Percentiles rank a stretch among this genome's conserved stretches.
Conservation (phyloP, 2,888 invertebrate species). For the Nyleta sp. region DNA sequence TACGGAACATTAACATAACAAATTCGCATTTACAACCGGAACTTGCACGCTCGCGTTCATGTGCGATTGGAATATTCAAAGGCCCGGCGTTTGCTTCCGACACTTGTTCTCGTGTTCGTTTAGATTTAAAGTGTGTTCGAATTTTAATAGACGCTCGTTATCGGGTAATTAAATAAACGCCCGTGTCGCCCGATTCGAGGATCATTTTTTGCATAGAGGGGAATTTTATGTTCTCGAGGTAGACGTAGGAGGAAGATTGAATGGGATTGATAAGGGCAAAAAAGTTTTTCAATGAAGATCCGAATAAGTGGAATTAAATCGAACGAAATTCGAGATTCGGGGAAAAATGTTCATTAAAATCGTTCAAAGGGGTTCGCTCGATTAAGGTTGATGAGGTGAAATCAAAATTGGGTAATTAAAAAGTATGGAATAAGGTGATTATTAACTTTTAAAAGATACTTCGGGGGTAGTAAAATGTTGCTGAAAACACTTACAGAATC, state of each 20-base stretch:
- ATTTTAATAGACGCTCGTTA: slow-evolving; percentile 31
- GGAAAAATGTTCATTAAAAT: slow-evolving; percentile 38
- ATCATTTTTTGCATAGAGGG: slow-evolving; percentile 24
- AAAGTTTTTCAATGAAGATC: slow-evolving; percentile 40
- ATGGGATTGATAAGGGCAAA: slow-evolving; percentile 31
- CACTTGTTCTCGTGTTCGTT: slow-evolving; percentile 1
- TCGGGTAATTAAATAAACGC: slow-evolving; percentile 25
- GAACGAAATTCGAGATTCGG: slow-evolving; percentile 15
- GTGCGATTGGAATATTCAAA: no score
- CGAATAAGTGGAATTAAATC: slow-evolving; percentile 29
- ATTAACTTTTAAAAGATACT: slow-evolving; percentile 34
- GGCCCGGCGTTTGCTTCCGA: slow-evolving; percentile 9
- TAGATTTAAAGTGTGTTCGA: slow-evolving; percentile 28
- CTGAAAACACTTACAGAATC: slow-evolving; percentile 16
- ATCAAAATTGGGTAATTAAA: slow-evolving; percentile 40
- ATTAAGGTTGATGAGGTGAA: slow-evolving; percentile 19
- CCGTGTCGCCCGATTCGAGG: slow-evolving; percentile 12
- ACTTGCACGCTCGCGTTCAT: no score
- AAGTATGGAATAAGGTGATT: slow-evolving; percentile 18
- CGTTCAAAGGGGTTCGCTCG: slow-evolving; percentile 5
- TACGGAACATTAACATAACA: no score
- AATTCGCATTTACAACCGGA: no score
- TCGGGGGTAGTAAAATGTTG: slow-evolving; percentile 26
- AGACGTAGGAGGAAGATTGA: slow-evolving; percentile 18
- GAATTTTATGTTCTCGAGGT: slow-evolving; percentile 24